Conservation (phyloP, 2,888 invertebrate genomes). For the Chironomus riparius region DNA sequence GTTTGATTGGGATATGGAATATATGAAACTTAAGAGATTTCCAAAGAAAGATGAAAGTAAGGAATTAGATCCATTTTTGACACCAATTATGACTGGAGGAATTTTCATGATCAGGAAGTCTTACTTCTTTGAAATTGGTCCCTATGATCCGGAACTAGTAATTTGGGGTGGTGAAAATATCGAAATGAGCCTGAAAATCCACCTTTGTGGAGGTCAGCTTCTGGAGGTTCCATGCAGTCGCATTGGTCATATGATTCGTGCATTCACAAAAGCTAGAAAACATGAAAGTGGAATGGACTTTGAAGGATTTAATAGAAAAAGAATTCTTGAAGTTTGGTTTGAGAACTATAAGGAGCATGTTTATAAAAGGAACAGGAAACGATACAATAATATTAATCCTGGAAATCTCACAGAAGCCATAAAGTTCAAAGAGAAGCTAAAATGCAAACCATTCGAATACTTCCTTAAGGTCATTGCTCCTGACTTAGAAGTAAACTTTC, state of each 20-base stretch:
- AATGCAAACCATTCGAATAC: constrained; percentile 14
- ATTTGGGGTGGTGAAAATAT: constrained; percentile 83
- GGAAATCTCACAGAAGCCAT: neutral
- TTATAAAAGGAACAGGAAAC: neutral
- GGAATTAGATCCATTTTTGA: constrained; percentile 60
- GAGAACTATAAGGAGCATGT: neutral
- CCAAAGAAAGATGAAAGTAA: constrained; percentile 52
- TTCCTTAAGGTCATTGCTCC: neutral
- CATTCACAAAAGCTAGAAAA: neutral
- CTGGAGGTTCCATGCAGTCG: constrained; percentile 65
- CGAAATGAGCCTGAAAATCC: constrained; percentile 64
- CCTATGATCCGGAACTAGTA: constrained; percentile 50
- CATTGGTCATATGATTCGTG: constrained; percentile 62
- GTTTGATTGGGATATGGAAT: constrained; percentile 8
- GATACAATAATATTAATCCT: neutral
- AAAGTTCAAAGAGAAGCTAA: neutral
- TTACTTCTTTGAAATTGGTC: constrained; percentile 79
- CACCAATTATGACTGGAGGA: constrained; percentile 92
- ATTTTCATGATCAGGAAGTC: constrained; percentile 79
- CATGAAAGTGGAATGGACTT: neutral
- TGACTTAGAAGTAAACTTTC: neutral
- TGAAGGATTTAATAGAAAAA: neutral
- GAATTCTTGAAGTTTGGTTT: constrained; percentile 16
- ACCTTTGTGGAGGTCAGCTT: constrained; percentile 64
- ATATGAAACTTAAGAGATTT: constrained; percentile 42